Conservation (phyloP, 2,888 invertebrate genomes). For the Tortricodes alternella region DNA sequence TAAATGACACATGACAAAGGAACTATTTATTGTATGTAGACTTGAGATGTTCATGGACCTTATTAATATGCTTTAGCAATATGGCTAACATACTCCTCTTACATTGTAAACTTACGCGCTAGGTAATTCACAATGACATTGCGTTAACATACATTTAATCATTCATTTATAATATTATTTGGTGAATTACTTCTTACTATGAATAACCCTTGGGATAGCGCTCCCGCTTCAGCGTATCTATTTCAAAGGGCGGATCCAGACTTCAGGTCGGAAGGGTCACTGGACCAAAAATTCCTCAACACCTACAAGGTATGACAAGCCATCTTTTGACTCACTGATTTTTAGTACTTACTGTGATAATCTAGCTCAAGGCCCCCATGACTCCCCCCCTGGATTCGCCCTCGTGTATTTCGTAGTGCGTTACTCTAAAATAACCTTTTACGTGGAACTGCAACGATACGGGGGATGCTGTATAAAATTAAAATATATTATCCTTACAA, state of each 20-base stretch:
- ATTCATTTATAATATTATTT: constrained; percentile 63
- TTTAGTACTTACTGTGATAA: too few relatives aligned
- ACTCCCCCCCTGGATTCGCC: too few relatives aligned
- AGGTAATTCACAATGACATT: constrained; percentile 57
- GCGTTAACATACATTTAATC: constrained; percentile 54
- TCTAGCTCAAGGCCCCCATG: too few relatives aligned
- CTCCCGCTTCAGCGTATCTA: too few relatives aligned
- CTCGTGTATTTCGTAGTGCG: constrained; percentile 13
- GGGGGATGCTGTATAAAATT: constrained; percentile 17
- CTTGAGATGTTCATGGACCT: constrained; percentile 71
- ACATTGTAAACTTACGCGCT: constrained; percentile 52
- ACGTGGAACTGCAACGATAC: not conserved
- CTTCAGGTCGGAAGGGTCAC: too few relatives aligned
- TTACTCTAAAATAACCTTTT: not conserved
- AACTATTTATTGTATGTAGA: constrained; percentile 80
- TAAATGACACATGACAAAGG: constrained; percentile 82
- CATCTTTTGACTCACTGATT: too few relatives aligned
- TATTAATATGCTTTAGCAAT: constrained; percentile 65
- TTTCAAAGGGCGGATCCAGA: too few relatives aligned
- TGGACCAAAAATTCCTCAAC: too few relatives aligned
- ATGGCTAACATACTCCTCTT: constrained; percentile 64
- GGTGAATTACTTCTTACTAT: constrained; percentile 56
- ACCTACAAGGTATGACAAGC: too few relatives aligned
- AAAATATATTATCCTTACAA: constrained; percentile 13
- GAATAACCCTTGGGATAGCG: constrained; percentile 32